Evolutionary conservation across 2,113 vertebrate species (phyloP).

Genomic region (Eulemur rufifrons): DNA sequence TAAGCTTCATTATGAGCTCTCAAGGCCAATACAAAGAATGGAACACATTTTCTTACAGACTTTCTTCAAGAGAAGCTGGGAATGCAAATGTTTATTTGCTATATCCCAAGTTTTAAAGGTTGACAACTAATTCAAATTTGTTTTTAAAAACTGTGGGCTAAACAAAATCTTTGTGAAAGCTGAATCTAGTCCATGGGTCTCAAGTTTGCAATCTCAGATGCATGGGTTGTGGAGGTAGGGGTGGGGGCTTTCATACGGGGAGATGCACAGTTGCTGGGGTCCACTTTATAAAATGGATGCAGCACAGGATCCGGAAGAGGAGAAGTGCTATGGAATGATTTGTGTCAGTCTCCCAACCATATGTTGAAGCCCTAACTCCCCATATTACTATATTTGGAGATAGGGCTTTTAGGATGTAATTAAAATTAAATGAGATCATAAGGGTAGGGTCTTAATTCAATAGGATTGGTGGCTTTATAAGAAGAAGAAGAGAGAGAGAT

Average conservation of each 20-base stretch:
- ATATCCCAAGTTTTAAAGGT: neutral
- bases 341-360: neutral
- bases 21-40: neutral
- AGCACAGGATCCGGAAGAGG: neutral
- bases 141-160: neutral
- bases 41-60: neutral
- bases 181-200: neutral
- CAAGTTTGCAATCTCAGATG: neutral
- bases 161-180: neutral
- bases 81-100: neutral
- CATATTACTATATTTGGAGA: neutral
- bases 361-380: neutral
- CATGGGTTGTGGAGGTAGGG: neutral
- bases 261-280: neutral
- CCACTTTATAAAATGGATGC: neutral
- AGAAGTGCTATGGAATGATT: neutral
- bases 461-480: neutral
- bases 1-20: neutral
- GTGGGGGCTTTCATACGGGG: neutral
- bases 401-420: neutral
- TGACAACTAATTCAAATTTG: conserved; percentile 11
- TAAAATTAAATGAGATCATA: neutral
- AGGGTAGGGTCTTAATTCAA: neutral
- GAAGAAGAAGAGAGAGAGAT: neutral
- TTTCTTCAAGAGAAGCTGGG: neutral